Evolutionary conservation across 1,140 invertebrate genomes (phyloP).

Genomic region (Scaptomyza hsui): DNA sequence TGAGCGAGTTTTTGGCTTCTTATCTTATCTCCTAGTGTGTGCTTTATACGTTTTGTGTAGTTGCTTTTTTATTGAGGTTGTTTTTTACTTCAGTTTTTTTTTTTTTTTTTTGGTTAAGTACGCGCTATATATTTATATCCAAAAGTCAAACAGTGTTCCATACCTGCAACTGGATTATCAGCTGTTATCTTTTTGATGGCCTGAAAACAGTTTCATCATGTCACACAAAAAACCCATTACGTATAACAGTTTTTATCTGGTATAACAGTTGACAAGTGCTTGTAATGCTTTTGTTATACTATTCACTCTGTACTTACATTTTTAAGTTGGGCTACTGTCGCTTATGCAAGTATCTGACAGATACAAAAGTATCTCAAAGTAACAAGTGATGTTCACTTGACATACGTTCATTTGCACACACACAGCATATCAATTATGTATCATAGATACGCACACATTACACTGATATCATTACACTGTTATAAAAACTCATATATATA

Average conservation of each 20-base stretch:
- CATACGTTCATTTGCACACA: slow-evolving; percentile 44
- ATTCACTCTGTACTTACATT: slow-evolving; percentile 21
- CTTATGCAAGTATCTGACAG: slow-evolving; percentile 22
- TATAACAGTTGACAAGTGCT: slow-evolving; percentile 3
- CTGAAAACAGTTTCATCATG: slow-evolving; percentile 12
- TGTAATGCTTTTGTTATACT: not conserved
- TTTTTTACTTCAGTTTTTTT: slow-evolving; percentile 27
- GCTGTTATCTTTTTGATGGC: slow-evolving; percentile 25
- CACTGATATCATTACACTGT: slow-evolving; percentile 21
- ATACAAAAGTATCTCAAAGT: slow-evolving; percentile 29
- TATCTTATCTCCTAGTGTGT: slow-evolving; percentile 63
- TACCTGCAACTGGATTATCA: slow-evolving; percentile 36
- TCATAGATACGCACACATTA: slow-evolving; percentile 17
- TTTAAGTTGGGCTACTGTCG: not conserved
- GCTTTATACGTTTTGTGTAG: slow-evolving; percentile 64
- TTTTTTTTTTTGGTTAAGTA: slow-evolving; percentile 16
- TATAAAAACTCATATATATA: slow-evolving; percentile 20
- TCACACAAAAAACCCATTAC: not conserved
- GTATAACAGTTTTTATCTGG: slow-evolving; percentile 18
- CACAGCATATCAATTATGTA: slow-evolving; percentile 29
- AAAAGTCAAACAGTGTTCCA: slow-evolving; percentile 7
- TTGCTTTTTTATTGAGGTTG: slow-evolving; percentile 70
- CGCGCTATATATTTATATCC: slow-evolving; percentile 23
- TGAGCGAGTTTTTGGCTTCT: slow-evolving; percentile 57
- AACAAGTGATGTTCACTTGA: slow-evolving; percentile 2